phyloP scores from a whole-genome alignment of 2,113 vertebrate species.

The Strigops habroptila region DNA sequence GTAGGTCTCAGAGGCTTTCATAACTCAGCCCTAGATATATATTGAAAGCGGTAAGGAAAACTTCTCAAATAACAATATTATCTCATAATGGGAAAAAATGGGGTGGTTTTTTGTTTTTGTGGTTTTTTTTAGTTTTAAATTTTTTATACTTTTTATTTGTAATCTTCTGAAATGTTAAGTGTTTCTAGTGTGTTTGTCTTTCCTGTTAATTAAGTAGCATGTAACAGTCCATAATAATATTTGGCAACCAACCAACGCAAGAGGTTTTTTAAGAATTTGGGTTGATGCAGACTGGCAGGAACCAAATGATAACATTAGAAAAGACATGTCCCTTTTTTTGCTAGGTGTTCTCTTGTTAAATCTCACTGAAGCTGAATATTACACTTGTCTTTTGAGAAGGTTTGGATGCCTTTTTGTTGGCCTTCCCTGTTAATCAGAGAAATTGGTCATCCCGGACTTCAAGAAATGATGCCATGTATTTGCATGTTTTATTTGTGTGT shows the following conservation, averaged over 20 bases:
- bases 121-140: neutral
- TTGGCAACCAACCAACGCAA: constrained; percentile 20
- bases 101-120: fast-evolving
- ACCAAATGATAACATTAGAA: constrained; percentile 41
- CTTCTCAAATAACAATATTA: neutral
- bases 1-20: neutral
- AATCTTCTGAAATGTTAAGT: neutral
- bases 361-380: neutral
- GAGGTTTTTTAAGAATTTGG: neutral
- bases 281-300: constrained; percentile 15
- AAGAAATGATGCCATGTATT: neutral
- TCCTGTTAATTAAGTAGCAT: neutral
- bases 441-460: neutral
- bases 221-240: constrained; percentile 7
- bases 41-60: neutral
- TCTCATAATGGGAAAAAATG: neutral
- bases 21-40: neutral
- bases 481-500: neutral
- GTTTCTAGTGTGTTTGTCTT: constrained; percentile 17
- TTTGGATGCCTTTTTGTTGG: neutral
- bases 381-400: neutral
- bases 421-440: neutral
- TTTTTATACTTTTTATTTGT: neutral
- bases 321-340: neutral
- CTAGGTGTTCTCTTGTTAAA: neutral